Evolutionary conservation across 2,113 vertebrate genomes (phyloP).

Genomic region (Paedocypris sp.): DNA sequence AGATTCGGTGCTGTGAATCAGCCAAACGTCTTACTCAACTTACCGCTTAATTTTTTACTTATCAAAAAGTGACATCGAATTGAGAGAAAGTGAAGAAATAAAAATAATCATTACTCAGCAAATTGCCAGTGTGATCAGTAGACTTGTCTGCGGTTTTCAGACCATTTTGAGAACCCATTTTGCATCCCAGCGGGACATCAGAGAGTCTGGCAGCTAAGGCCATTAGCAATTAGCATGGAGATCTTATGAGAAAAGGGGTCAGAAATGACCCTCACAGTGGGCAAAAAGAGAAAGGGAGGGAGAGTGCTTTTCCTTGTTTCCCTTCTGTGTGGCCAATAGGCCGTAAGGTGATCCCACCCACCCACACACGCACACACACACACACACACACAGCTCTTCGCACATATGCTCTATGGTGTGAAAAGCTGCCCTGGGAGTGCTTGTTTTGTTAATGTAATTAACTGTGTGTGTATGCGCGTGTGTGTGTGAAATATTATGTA

Average conservation of each 20-base stretch:
- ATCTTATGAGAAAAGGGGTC: slow-evolving; percentile 45
- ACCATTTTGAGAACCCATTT: slow-evolving; percentile 8
- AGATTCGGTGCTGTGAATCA: neutral
- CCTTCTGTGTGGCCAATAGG: slow-evolving; percentile 36
- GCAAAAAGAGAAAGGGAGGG: neutral
- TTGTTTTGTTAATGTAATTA: slow-evolving; percentile 94
- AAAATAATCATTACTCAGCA: neutral
- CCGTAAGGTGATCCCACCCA: slow-evolving; percentile 15
- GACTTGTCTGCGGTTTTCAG: neutral
- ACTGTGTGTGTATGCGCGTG: slow-evolving; percentile 67
- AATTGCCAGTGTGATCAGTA: neutral
- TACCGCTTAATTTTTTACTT: neutral
- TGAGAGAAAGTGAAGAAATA: neutral
- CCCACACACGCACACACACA: slow-evolving; percentile 12
- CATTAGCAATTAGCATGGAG: slow-evolving; percentile 55
- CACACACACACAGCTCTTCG: slow-evolving; percentile 1
- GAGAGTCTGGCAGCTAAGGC: slow-evolving; percentile 31
- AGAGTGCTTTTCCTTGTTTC: slow-evolving; percentile 59
- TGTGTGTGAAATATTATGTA: no score
- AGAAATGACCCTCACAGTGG: slow-evolving; percentile 16
- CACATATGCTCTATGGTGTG: slow-evolving; percentile 29
- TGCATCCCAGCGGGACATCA: slow-evolving; percentile 10
- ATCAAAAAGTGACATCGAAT: neutral
- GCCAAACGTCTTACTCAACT: neutral
- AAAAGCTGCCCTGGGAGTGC: slow-evolving; percentile 55